A percentile compares a stretch with the other conserved stretches of the same genome.
These are phyloP conservation scores for Drosophila sproati DNA, from an alignment of 1,140 invertebrate species.

Conservation along the genomic window DNA sequence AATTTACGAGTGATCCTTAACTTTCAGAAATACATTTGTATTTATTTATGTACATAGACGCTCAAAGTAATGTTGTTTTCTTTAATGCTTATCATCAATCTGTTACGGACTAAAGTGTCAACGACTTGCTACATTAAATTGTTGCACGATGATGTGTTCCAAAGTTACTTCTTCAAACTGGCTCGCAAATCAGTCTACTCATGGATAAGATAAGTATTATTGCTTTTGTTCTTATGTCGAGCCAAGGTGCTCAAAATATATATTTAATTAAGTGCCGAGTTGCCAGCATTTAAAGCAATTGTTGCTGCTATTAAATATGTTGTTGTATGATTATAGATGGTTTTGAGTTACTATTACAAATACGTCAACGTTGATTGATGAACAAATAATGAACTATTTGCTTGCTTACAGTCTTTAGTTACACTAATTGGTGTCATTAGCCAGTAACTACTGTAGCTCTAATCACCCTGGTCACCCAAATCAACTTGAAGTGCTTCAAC, in stretches of 20 bases:
- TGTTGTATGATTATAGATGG: too few species aligned
- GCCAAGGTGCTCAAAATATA: neutral
- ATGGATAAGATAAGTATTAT: constrained; percentile 47
- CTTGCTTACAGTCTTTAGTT: neutral
- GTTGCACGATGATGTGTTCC: constrained; percentile 35
- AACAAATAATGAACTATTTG: constrained; percentile 15
- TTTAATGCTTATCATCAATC: constrained; percentile 16
- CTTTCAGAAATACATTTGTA: constrained; percentile 6
- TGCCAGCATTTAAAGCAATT: constrained; percentile 10
- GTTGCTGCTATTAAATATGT: constrained; percentile 22
- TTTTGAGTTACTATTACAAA: neutral
- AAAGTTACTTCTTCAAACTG: constrained; percentile 4
- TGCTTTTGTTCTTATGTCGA: neutral
- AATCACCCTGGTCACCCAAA: neutral
- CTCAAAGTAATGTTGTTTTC: constrained; percentile 1
- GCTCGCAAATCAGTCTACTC: constrained; percentile 26
- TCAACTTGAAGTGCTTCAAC: constrained; percentile 4
- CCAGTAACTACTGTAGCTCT: constrained; percentile 25
- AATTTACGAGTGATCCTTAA: constrained; percentile 40
- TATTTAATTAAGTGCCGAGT: neutral
- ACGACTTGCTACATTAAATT: constrained; percentile 26
- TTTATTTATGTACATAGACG: constrained; percentile 27
- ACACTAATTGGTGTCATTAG: neutral
- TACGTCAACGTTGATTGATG: constrained; percentile 35
- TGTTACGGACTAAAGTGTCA: constrained; percentile 14